Base-by-base conservation (phyloP, 2,113 vertebrate genomes). In the Pionites leucogaster region DNA sequence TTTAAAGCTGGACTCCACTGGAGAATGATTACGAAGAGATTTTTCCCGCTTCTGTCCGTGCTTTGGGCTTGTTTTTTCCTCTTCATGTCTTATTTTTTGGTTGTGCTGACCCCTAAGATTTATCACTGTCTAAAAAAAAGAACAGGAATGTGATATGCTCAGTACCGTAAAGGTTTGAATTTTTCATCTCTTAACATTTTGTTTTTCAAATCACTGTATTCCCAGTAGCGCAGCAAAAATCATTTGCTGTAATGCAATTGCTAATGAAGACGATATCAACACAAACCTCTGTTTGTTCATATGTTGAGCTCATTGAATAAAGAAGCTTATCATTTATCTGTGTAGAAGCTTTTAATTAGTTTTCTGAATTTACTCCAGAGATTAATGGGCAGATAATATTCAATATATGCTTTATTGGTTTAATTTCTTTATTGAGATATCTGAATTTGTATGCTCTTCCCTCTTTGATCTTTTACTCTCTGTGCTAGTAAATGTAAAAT, bases 331-430 rank as follows among this genome's bases (percentile, higher is more conserved):
- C 46, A 92, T 93, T 97, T 95, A 95, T 96, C 95, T 94, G 79
- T 91, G 85, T 88, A 88, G 91, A 96, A 90, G 93, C 89, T 96
- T 95, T 95, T 96, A 95, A 96, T 97, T 95, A 96, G 93, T 95
- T 96, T 97, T 96, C 94, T 93, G 94, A 95, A 90, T 95, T 97
- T 95, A 94, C 87, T 91, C 94, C 70, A 93, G 91, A 97, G 89
- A 95, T 96, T 94, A 95, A 96, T 95, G 53, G 89, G 57, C 42
- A 93, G 83, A 96, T 97, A 93, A 88, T 95, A 93, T 93, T 95
- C 93, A 90, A 90, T 96, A 93, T 84, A 80, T 83, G 59, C 85
- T 87, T 95, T 95, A 96, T 95, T 96, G 88, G 94, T 95, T 96
- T 85, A 49, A 75, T 94, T 95, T 96, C 62, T 90, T 96, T 74